Evolutionary conservation across 2,113 vertebrate genomes (phyloP).

Genomic region (Chrysochloris asiatica): DNA sequence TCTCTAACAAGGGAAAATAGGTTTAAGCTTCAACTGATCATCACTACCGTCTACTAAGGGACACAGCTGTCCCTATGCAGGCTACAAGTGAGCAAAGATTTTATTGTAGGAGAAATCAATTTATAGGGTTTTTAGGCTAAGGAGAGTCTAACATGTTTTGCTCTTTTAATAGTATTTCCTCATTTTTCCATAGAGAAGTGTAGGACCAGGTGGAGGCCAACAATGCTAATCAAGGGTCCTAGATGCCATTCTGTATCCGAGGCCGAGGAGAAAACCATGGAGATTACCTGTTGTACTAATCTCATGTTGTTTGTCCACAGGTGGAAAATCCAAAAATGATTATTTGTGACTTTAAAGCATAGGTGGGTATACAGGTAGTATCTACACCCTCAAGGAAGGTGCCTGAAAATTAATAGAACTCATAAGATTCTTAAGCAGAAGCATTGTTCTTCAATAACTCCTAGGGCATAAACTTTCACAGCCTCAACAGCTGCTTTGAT

Average conservation of each 20-base stretch:
- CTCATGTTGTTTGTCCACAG: neutral
- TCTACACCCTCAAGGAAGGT: neutral
- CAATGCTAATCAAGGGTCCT: neutral
- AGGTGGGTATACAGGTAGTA: neutral
- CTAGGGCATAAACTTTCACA: neutral
- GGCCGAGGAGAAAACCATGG: neutral
- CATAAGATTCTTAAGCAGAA: neutral
- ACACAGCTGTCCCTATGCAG: accelerated
- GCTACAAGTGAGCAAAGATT: neutral
- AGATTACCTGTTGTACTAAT: neutral
- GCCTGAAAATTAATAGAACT: neutral
- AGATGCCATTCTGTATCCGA: too few species aligned
- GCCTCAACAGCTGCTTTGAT: neutral
- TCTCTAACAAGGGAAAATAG: neutral
- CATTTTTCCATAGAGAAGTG: neutral
- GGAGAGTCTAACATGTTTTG: neutral
- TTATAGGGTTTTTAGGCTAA: neutral
- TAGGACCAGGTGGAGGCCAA: accelerated
- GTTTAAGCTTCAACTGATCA: neutral
- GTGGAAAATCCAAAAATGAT: neutral
- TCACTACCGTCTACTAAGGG: neutral
- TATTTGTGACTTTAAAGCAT: neutral
- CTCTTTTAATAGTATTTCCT: neutral
- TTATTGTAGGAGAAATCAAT: neutral
- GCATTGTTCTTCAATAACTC: neutral